phyloP scores from a whole-genome alignment of 2,113 vertebrate species.

The Psettodes erumei region DNA sequence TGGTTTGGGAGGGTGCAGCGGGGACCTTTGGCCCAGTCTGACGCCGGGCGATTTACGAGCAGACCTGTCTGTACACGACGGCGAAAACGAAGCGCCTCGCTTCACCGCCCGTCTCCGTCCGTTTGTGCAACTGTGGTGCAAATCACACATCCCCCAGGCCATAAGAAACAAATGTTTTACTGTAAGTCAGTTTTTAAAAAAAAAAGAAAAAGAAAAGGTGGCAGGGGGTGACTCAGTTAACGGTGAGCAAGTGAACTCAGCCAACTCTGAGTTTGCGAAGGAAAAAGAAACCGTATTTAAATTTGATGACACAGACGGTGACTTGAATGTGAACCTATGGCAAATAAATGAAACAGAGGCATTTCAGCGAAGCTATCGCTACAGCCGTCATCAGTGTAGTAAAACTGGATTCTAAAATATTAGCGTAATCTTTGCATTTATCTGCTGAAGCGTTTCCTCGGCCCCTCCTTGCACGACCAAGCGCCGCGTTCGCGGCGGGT shows the following conservation, averaged over 20 bases:
- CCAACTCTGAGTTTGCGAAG: conserved; percentile 17
- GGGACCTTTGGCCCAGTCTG: conserved; percentile 50
- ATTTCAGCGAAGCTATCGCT: not conserved
- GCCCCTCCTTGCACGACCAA: not conserved
- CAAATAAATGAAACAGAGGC: not conserved
- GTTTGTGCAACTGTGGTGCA: conserved; percentile 26
- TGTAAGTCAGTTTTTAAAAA: conserved; percentile 15
- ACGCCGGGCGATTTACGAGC: conserved; percentile 3
- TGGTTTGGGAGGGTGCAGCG: conserved; percentile 55
- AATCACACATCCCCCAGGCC: conserved; percentile 17
- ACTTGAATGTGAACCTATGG: no score
- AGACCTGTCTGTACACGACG: conserved; percentile 46
- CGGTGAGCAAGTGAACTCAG: conserved; percentile 29
- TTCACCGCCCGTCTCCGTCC: not conserved
- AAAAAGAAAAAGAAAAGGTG: not conserved
- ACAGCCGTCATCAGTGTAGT: not conserved
- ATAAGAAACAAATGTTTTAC: conserved; percentile 36
- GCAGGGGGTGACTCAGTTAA: conserved; percentile 37
- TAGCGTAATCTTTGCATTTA: not conserved
- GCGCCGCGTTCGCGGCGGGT: no score
- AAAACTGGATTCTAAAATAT: not conserved
- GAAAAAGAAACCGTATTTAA: conserved; percentile 42
- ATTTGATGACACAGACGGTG: conserved; percentile 20
- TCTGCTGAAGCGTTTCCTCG: not conserved
- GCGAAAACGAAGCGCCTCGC: conserved; percentile 4